Evolutionary conservation across 2,797 vertebrate species (phyloP), one percentile per base, ranked within the genome.

Genomic region (Lemur catta): DNA sequence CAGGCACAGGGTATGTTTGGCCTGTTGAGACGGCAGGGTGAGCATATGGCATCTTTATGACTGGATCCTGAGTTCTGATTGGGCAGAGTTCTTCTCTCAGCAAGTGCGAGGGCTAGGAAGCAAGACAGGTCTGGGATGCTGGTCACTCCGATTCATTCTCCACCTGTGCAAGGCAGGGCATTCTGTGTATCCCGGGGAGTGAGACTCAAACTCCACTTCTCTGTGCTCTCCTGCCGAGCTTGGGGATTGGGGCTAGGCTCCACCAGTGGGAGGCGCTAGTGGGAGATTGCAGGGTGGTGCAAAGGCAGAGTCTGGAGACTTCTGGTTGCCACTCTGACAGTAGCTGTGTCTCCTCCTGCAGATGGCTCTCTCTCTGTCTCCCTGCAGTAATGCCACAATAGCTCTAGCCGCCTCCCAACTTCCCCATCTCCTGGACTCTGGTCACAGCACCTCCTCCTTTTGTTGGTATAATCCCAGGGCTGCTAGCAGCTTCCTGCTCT

Each of bases 141-240:
- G 12, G n/a, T 24, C 24, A 8, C 11, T 69, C 12, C 4, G 24
- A 17, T 88, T 84, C 22, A 1, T 46, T 59, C 15, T 89, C 17
- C 28, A 1, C 15, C 3, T 2, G 5, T 9, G 20, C 14, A 0
- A 3, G 28, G 71, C 61, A 22, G 43, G 22, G 13, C 1, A 4
- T 28, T 65, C 41, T 26, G 8, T 28, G 5, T 43, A 4, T 43
- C 33, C 24, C 43, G 35, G 18, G 20, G 46, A 50, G 11, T 1
- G 2, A 14, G 4, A 1, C n/a, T 57, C 11, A 6, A 2, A 20
- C 3, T 6, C 6, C 15, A 14, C 26, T 55, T 33, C 1, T 7
- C 6, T 38, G 0, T 12, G 24, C 14, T 43, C 28, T 43, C 15
- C 52, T 35, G 65, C n/a, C 10, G 3, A 2, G 4, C 55, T 26